Conservation (phyloP, 2,888 invertebrate species). For the Trilocha varians region DNA sequence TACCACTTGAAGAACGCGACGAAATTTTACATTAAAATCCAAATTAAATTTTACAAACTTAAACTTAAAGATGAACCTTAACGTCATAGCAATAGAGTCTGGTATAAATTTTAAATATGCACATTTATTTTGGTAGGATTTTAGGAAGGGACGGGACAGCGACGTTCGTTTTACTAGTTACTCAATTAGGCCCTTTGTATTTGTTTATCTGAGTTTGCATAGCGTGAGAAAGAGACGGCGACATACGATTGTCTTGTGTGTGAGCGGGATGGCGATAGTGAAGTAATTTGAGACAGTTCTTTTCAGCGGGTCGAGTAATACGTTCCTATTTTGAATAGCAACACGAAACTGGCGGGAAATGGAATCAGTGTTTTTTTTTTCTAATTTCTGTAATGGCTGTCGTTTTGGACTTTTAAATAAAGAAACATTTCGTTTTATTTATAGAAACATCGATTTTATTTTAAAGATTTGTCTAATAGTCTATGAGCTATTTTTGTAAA, state of each 20-base stretch:
- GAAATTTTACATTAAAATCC: constrained; percentile 52
- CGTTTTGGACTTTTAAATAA: constrained; percentile 45
- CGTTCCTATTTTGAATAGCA: constrained; percentile 72
- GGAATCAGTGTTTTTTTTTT: constrained; percentile 57
- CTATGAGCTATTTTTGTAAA: background rate
- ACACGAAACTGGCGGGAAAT: constrained; percentile 68
- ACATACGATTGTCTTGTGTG: constrained; percentile 15
- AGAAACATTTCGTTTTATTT: constrained; percentile 44
- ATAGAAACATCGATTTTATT: constrained; percentile 18
- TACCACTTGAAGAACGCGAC: constrained; percentile 63
- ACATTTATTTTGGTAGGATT: constrained; percentile 29
- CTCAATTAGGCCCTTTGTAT: constrained; percentile 75
- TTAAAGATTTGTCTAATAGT: background rate
- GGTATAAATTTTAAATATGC: constrained; percentile 11
- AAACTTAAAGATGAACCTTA: constrained; percentile 13
- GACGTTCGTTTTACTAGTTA: constrained; percentile 73
- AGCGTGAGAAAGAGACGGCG: constrained; percentile 40
- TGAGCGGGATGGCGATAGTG: constrained; percentile 36
- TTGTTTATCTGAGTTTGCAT: constrained; percentile 73
- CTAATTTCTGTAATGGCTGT: constrained; percentile 60
- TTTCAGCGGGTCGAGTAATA: constrained; percentile 63
- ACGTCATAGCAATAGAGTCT: constrained; percentile 14
- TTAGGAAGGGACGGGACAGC: constrained; percentile 62
- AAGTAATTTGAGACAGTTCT: constrained; percentile 74
- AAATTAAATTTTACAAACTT: constrained; percentile 5